These are phyloP conservation scores for Flabesymbios commensalis DNA, from an alignment of 2,888 invertebrate genomes.

Conservation along the genomic window DNA sequence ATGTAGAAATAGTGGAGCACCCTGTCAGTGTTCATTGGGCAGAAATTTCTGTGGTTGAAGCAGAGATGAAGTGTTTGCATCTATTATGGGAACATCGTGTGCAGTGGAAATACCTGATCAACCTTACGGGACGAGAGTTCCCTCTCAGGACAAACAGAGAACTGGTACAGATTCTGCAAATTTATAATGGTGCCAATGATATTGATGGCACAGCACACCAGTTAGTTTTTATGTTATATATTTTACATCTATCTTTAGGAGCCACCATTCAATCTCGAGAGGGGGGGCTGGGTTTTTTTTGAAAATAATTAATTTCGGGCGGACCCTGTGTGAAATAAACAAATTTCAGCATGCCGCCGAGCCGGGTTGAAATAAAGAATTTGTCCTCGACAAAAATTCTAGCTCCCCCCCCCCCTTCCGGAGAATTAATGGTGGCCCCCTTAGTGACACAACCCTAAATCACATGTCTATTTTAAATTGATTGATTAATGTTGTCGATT, in stretches of 20 bases:
- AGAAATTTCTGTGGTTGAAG: conserved; percentile 29
- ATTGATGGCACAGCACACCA: conserved; percentile 27
- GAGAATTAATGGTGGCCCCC: too few relatives aligned
- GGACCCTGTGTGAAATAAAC: too few relatives aligned
- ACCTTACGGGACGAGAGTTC: conserved; percentile 34
- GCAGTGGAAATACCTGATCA: conserved; percentile 34
- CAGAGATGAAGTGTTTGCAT: conserved; percentile 32
- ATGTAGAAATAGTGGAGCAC: conserved; percentile 42
- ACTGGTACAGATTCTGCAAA: conserved; percentile 29
- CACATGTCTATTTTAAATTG: too few relatives aligned
- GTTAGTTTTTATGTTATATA: conserved; percentile 6
- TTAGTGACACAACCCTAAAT: neutral
- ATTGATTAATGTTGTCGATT: too few relatives aligned
- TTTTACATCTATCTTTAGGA: too few relatives aligned
- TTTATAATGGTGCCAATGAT: conserved; percentile 34
- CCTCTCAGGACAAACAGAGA: conserved; percentile 34
- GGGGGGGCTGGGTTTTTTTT: too few relatives aligned
- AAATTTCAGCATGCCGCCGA: too few relatives aligned
- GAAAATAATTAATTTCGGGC: too few relatives aligned
- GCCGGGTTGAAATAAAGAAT: too few relatives aligned
- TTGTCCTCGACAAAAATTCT: too few relatives aligned
- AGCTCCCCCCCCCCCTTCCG: too few relatives aligned
- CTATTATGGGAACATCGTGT: conserved; percentile 12
- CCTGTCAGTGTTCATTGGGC: conserved; percentile 37
- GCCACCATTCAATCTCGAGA: too few relatives aligned